Conservation (phyloP, 2,797 vertebrate genomes). For the Salarias fasciatus region DNA sequence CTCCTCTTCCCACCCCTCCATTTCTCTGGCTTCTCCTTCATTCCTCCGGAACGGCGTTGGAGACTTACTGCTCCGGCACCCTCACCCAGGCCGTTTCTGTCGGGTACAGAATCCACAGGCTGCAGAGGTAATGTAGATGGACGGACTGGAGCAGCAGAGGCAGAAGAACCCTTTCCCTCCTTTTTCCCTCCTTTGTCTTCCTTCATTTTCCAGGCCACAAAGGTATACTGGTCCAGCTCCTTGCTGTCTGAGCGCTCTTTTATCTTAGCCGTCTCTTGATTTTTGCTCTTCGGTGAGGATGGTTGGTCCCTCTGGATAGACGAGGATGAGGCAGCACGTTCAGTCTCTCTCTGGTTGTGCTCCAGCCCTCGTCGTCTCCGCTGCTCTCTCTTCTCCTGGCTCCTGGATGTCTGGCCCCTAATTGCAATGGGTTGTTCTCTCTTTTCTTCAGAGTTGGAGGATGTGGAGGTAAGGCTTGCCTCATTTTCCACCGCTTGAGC, state of each 20-base stretch:
- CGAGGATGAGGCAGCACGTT: constrained; percentile 75
- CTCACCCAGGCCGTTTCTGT: constrained; percentile 67
- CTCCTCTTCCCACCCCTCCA: constrained; percentile 85
- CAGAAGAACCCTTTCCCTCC: constrained; percentile 62
- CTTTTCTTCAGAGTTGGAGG: constrained; percentile 45
- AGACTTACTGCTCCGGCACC: constrained; percentile 58
- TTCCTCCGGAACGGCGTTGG: constrained; percentile 81
- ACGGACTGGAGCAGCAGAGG: constrained; percentile 65
- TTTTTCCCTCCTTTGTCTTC: constrained; percentile 68
- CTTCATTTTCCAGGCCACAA: constrained; percentile 68
- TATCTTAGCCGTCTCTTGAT: constrained; percentile 57
- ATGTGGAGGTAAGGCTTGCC: constrained; percentile 4
- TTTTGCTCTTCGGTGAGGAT: constrained; percentile 56
- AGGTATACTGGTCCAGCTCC: constrained; percentile 83
- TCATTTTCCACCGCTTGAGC: constrained; percentile 27
- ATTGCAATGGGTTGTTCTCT: constrained; percentile 14
- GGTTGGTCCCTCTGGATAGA: constrained; percentile 62
- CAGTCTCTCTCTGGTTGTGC: constrained; percentile 92
- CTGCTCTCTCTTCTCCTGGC: constrained; percentile 91
- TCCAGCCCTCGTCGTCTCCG: constrained; percentile 92
- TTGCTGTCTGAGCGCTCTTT: constrained; percentile 78
- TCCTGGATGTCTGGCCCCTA: constrained; percentile 67
- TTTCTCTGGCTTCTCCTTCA: constrained; percentile 87
- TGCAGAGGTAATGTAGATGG: constrained; percentile 84
- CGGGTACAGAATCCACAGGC: neutral